Percentiles rank a stretch among this genome's conserved stretches.
Evolutionary conservation across 2,888 invertebrate genomes (phyloP).

Genomic region (Neoaliturus tenellus): DNA sequence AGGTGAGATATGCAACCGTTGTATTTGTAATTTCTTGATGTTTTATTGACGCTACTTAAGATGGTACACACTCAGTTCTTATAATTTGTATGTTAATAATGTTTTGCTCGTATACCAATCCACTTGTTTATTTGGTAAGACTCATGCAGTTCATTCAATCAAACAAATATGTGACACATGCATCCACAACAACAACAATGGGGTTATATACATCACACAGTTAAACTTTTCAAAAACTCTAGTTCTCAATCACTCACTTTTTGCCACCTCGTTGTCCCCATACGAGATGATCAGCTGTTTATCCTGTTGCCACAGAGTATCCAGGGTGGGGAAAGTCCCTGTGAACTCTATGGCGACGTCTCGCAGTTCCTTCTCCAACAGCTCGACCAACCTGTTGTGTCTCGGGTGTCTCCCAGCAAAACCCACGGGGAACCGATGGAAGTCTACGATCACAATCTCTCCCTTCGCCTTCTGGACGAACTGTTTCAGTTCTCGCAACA

Average conservation of each 20-base stretch:
- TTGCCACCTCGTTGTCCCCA: conserved; percentile 74
- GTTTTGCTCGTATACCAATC: too few species aligned
- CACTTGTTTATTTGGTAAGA: too few species aligned
- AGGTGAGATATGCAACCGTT: too few species aligned
- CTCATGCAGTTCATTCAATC: too few species aligned
- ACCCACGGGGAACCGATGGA: conserved; percentile 87
- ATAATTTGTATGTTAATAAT: too few species aligned
- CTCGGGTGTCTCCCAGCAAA: conserved; percentile 75
- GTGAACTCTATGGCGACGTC: conserved; percentile 76
- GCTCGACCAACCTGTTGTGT: conserved; percentile 76
- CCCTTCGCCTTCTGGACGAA: conserved; percentile 81
- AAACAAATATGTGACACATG: too few species aligned
- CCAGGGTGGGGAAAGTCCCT: conserved; percentile 75
- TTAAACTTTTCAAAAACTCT: too few species aligned
- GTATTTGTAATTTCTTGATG: too few species aligned
- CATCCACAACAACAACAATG: too few species aligned
- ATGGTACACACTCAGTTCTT: too few species aligned
- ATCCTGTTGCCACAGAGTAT: conserved; percentile 76
- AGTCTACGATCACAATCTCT: conserved; percentile 87
- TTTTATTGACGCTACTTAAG: too few species aligned
- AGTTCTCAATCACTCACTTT: conserved; percentile 70
- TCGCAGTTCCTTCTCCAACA: conserved; percentile 76
- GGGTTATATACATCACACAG: too few species aligned
- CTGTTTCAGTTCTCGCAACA: conserved; percentile 81
- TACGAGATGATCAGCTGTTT: conserved; percentile 78